Evolutionary conservation across 2,113 vertebrate genomes (phyloP), one percentile per base, ranked within the genome.

Genomic region (Aptenodytes patagonicus): DNA sequence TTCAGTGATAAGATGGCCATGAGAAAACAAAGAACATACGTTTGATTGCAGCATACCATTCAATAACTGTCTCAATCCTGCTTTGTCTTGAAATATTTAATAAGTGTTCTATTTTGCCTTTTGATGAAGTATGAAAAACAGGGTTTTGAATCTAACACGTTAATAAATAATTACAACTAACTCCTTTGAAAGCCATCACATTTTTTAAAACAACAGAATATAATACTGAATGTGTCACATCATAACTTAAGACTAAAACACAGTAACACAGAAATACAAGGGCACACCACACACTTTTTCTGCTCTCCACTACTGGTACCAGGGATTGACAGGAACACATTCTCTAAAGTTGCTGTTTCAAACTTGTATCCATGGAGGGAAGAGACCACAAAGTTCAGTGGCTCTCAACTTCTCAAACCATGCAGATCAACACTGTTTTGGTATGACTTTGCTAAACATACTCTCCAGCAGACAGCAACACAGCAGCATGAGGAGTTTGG

Each of bases 401-500:
- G 77, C 47, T 46, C 54, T 82, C 22, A 42, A 11, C 22, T 87
- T 42, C 14, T 55, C 47, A 42, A n/a, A 20, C 24, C 4, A 2
- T 24, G 7, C 68, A 86, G 28, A 61, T 31, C 16, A 44, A 34
- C 7, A 8, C 7, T 28, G 42, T 42, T 55, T 62, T 69, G n/a
- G 17, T 34, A n/a, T 24, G 10, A 70, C 55, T 46, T 32, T 11
- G 14, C 26, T 28, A 17, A 62, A 51, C 40, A 62, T 28, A 22
- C 31, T 21, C 26, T 55, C 31, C 54, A 58, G 9, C 54, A 80
- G 32, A 32, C 20, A 78, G 20, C 4, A 2, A 69, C 18, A 36
- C 1, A 44, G 21, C n/a, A 62, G 32, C 34, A 15, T 3, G 8
- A 44, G 47, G 3, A 52, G 3, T 2, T 2, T 9, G 19, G 13